Percentiles rank a stretch among this genome's conserved stretches.
Evolutionary conservation across 2,797 vertebrate genomes (phyloP).

Genomic region (Hozukius guyotensis): DNA sequence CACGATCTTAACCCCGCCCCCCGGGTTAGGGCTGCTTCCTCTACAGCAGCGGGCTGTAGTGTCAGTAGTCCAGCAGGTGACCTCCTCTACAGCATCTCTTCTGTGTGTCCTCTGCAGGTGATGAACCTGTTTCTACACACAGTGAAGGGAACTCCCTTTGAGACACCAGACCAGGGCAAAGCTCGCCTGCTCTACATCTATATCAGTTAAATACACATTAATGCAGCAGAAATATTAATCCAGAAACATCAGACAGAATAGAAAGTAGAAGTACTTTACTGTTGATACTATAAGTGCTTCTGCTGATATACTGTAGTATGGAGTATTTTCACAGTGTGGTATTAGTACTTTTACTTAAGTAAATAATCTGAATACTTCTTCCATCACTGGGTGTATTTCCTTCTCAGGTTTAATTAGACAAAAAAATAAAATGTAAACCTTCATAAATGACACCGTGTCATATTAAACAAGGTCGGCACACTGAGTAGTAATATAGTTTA

Average conservation of each 20-base stretch:
- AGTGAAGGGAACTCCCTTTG: constrained; percentile 95
- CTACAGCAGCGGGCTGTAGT: not conserved
- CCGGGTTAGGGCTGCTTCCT: constrained; percentile 12
- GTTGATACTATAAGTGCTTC: no score
- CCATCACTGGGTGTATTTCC: no score
- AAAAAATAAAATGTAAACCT: not conserved
- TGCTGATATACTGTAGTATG: no score
- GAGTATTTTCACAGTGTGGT: no score
- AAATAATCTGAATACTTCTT: no score
- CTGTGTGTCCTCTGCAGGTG: constrained; percentile 57
- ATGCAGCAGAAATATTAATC: not conserved
- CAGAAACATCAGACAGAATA: not conserved
- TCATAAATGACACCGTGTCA: not conserved
- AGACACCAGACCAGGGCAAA: constrained; percentile 95
- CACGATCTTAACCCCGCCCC: no score
- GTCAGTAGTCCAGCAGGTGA: not conserved
- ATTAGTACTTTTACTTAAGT: no score
- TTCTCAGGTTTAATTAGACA: no score
- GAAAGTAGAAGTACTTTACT: not conserved
- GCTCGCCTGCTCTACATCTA: constrained; percentile 84
- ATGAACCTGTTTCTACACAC: constrained; percentile 96
- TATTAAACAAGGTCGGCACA: not conserved
- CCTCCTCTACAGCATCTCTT: not conserved
- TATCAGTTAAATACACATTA: not conserved
- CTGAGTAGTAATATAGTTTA: no score